Evolutionary conservation across 2,888 invertebrate genomes (phyloP).

Genomic region (Tetramorium bicarinatum): DNA sequence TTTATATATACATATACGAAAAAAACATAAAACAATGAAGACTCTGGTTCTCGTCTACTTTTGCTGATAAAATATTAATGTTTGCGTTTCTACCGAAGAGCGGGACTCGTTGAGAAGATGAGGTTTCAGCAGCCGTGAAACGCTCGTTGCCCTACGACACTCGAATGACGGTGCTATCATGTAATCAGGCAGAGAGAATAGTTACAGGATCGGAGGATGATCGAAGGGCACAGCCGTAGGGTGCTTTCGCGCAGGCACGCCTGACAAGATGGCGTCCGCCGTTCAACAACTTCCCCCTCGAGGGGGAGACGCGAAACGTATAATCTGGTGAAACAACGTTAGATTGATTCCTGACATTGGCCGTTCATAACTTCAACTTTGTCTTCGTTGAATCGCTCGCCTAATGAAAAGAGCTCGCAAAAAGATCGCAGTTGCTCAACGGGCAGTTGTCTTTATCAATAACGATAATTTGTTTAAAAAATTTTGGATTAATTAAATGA

Average conservation of each 20-base stretch:
- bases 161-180: constrained; percentile 53
- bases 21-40: neutral
- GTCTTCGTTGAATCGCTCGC: constrained; percentile 57
- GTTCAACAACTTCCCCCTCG: constrained; percentile 47
- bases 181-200: constrained; percentile 49
- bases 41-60: neutral
- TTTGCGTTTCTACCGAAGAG: neutral
- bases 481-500: neutral
- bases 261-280: constrained; percentile 75
- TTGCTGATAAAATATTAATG: neutral
- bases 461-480: neutral
- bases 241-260: constrained; percentile 73
- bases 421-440: constrained; percentile 16
- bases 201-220: constrained; percentile 67
- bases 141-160: constrained; percentile 56
- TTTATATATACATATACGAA: neutral
- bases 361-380: constrained; percentile 79
- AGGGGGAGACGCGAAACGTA: constrained; percentile 75
- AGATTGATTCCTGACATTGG: constrained; percentile 84
- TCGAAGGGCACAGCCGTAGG: constrained; percentile 74
- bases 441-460: constrained; percentile 51
- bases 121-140: constrained; percentile 24
- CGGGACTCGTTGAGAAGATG: neutral
- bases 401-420: constrained; percentile 40
- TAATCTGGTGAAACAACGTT: constrained; percentile 81